A percentile compares a stretch with the other conserved stretches of the same genome.
Conservation (phyloP, 2,797 vertebrate genomes). For the Epinephelus awoara region DNA sequence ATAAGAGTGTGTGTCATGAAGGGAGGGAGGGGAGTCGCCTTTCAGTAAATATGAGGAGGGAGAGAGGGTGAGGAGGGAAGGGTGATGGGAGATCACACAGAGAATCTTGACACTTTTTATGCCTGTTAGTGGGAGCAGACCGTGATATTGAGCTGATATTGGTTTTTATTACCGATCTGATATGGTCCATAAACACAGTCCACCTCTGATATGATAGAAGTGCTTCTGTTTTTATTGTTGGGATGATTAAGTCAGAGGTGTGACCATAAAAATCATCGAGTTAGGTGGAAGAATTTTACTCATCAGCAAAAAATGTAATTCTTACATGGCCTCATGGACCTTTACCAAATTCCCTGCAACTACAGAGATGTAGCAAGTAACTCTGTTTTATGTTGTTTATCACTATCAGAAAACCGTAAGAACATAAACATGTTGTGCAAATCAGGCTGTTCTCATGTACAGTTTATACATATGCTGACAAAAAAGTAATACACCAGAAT, state of each 20-base stretch:
- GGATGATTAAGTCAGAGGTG: not conserved
- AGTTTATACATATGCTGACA: too few relatives aligned
- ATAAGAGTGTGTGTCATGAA: constrained; percentile 57
- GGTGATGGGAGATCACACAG: constrained; percentile 62
- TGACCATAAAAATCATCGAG: not conserved
- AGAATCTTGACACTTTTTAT: constrained; percentile 55
- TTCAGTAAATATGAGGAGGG: constrained; percentile 53
- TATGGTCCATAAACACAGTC: not conserved
- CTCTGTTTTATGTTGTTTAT: not conserved
- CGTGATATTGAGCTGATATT: constrained; percentile 24
- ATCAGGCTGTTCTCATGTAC: too few relatives aligned
- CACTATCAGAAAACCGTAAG: too few relatives aligned
- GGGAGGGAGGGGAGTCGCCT: constrained; percentile 63
- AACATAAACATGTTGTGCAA: too few relatives aligned
- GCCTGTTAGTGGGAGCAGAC: constrained; percentile 8
- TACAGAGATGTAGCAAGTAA: not conserved
- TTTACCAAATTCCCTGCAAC: not conserved
- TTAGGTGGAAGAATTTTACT: not conserved
- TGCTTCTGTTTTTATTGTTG: constrained; percentile 11
- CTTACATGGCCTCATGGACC: not conserved
- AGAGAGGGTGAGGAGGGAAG: constrained; percentile 46
- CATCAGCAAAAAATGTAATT: not conserved
- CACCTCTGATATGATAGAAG: not conserved
- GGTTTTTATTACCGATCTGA: constrained; percentile 30
- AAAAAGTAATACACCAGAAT: too few relatives aligned